Evolutionary conservation across 2,113 vertebrate genomes (phyloP).

Genomic region (Pipra filicauda): DNA sequence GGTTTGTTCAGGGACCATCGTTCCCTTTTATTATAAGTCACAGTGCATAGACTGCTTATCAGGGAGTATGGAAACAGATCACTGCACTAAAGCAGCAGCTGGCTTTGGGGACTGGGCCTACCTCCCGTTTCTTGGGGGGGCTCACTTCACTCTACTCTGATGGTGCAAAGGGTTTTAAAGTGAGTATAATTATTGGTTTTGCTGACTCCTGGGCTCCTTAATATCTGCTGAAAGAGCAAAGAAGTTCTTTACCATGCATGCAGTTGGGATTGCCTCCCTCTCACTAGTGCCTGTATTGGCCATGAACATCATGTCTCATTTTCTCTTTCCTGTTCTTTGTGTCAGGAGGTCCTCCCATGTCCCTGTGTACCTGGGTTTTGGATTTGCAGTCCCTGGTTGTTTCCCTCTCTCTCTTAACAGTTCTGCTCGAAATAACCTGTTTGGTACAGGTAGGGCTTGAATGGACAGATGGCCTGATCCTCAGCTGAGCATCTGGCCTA

Average conservation of each 20-base stretch:
- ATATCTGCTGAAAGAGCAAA: neutral
- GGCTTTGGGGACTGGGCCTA: neutral
- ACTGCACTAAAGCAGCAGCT: constrained; percentile 43
- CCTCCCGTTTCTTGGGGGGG: neutral
- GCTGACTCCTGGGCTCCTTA: neutral
- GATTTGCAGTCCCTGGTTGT: neutral
- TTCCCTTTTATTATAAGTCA: constrained; percentile 61
- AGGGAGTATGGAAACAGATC: constrained; percentile 43
- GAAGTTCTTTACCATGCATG: neutral
- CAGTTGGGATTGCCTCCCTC: neutral
- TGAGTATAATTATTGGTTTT: neutral
- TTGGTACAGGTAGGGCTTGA: constrained; percentile 19
- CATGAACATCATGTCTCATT: neutral
- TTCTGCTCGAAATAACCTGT: constrained; percentile 1
- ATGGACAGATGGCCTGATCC: constrained; percentile 46
- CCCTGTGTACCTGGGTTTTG: neutral
- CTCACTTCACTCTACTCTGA: neutral
- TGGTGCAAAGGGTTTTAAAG: neutral
- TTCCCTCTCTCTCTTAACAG: neutral
- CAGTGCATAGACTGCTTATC: constrained; percentile 36
- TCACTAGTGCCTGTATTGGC: neutral
- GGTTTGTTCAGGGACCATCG: constrained; percentile 35
- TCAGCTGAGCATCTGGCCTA: constrained; percentile 49
- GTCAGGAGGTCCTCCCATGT: neutral
- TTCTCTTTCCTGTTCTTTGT: neutral